Evolutionary conservation across 1,140 invertebrate species (phyloP).

Genomic region (Goniozus legneri): DNA sequence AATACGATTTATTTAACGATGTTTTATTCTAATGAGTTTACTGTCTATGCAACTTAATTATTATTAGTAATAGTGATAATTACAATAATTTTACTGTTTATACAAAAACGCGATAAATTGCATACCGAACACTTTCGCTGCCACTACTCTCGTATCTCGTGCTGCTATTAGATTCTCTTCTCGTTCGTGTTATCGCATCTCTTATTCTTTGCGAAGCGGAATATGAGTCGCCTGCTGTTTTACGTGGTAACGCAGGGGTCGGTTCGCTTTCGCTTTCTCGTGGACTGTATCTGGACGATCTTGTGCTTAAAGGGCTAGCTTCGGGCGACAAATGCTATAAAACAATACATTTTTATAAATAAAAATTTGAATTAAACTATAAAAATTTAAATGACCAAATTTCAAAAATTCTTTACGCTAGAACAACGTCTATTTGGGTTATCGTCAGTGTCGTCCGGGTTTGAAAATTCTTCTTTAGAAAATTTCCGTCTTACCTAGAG

Average conservation of each 20-base stretch:
- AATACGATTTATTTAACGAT: constrained; percentile 4
- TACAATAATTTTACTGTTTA: no score
- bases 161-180: constrained; percentile 49
- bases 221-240: constrained; percentile 43
- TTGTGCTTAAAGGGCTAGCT: constrained; percentile 49
- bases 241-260: constrained; percentile 46
- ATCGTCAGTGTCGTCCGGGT: constrained; percentile 47
- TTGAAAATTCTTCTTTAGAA: constrained; percentile 45
- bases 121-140: constrained; percentile 47
- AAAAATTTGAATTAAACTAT: background rate
- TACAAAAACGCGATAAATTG: background rate
- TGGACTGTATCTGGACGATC: constrained; percentile 51
- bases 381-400: constrained; percentile 2
- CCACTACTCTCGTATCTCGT: constrained; percentile 51
- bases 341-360: constrained; percentile 1
- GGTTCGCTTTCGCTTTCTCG: constrained; percentile 53
- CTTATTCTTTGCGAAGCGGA: constrained; percentile 48
- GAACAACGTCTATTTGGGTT: constrained; percentile 43
- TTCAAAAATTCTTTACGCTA: constrained; percentile 34
- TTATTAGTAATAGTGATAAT: no score
- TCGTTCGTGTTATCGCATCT: constrained; percentile 49
- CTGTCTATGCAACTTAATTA: no score
- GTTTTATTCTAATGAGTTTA: background rate
- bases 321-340: constrained; percentile 48
- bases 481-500: constrained; percentile 34